These are phyloP conservation scores for sheep (Ovis aries) DNA, from an alignment of 2,113 vertebrate genomes.

Conservation along the genomic window ARS-UI_Ramb_v3.0 NC_056054.1:81768001-81768500, in stretches of 20 bases:
- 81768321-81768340: background rate
- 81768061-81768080: background rate
- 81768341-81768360: background rate
- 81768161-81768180: background rate
- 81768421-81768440: background rate
- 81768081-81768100: background rate
- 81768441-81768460: background rate
- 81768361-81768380: background rate
- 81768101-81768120: background rate
- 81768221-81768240: background rate
- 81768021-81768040: background rate
- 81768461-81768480: background rate
- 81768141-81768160: background rate
- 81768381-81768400: background rate
- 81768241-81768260: no score
- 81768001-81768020: background rate
- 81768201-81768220: background rate
- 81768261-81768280: background rate
- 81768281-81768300: background rate
- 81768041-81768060: background rate
- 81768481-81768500: background rate
- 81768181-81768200: background rate
- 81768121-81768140: background rate
- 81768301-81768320: background rate
- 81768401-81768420: background rate